These are phyloP conservation scores for Hydrolagus affinis DNA, from an alignment of 2,113 vertebrate genomes.

Conservation along the genomic window DNA sequence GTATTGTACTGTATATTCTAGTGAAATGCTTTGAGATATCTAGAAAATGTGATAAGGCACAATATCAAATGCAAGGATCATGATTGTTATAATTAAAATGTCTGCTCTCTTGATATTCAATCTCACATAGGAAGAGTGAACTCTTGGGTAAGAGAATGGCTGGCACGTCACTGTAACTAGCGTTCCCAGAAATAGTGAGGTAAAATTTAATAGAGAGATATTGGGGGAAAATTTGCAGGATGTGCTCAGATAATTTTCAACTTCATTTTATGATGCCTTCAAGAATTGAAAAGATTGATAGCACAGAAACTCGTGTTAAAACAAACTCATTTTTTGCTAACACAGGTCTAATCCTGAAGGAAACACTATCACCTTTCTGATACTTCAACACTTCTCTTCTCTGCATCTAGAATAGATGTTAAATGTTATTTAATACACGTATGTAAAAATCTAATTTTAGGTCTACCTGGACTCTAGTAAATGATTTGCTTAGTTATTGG, in stretches of 20 bases:
- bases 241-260: background rate
- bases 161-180: no score
- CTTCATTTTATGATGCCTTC: background rate
- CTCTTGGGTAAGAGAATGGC: no score
- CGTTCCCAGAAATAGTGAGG: no score
- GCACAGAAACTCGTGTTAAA: background rate
- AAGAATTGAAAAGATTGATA: background rate
- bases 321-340: constrained; percentile 47
- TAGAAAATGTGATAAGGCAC: no score
- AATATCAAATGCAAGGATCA: no score
- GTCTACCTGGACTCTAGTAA: background rate
- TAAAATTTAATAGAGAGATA: background rate
- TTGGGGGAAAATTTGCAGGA: background rate
- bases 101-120: no score
- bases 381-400: constrained; percentile 52
- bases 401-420: constrained; percentile 32
- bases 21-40: no score
- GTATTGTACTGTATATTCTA: no score
- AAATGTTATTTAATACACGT: constrained; percentile 14
- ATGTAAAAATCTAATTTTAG: background rate
- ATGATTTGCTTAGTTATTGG: background rate
- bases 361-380: constrained; percentile 52
- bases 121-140: no score
- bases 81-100: no score
- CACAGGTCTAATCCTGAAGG: constrained; percentile 43